These are phyloP conservation scores for Homarus americanus DNA, from an alignment of 1,140 invertebrate species.

Conservation along the genomic window DNA sequence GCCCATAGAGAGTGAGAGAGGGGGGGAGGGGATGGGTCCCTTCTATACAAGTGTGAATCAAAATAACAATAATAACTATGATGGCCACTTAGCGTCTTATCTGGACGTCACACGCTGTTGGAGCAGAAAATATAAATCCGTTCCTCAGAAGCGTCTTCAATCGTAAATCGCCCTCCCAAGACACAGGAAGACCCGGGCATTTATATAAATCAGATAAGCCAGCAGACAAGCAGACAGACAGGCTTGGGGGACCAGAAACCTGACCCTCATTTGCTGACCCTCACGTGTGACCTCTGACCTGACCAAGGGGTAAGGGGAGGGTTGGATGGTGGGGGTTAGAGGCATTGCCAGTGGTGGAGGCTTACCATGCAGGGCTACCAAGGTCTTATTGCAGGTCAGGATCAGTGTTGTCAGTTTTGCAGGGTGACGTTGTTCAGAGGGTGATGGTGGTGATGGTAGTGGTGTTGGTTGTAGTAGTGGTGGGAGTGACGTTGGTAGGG, in stretches of 20 bases:
- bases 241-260: slow-evolving; percentile 29
- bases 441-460: too few species aligned
- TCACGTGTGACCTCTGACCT: slow-evolving; percentile 36
- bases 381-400: neutral
- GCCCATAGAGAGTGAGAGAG: too few species aligned
- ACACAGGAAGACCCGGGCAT: slow-evolving; percentile 13
- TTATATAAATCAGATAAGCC: slow-evolving; percentile 51
- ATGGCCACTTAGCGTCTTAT: neutral
- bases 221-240: slow-evolving; percentile 39
- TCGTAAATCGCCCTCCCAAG: slow-evolving; percentile 20
- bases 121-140: slow-evolving; percentile 26
- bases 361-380: neutral
- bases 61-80: too few species aligned
- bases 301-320: neutral
- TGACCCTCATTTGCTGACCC: slow-evolving; percentile 55
- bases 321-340: neutral
- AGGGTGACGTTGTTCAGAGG: neutral
- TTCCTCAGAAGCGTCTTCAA: neutral
- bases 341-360: neutral
- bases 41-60: too few species aligned
- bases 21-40: too few species aligned
- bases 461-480: too few species aligned
- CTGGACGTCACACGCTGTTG: neutral
- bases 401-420: too few species aligned
- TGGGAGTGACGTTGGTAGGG: neutral